Conservation (phyloP, 2,797 vertebrate species). For the Salmo trutta region DNA sequence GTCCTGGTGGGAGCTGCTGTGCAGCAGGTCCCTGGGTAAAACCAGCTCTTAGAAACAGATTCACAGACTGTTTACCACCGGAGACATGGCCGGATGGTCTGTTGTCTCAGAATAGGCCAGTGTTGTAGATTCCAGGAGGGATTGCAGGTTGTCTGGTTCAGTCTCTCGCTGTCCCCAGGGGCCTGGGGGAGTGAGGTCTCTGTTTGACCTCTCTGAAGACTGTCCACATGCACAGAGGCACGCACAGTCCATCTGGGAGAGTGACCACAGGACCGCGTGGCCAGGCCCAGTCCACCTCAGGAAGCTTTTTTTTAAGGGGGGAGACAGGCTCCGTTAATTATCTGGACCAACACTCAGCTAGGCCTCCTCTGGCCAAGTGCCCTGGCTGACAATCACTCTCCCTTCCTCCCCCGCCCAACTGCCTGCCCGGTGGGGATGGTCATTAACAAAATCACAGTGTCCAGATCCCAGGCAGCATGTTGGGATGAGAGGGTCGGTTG, state of each 20-base stretch:
- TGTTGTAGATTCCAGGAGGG: constrained; percentile 43
- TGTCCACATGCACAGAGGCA: constrained; percentile 14
- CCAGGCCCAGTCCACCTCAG: not conserved
- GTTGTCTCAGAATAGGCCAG: constrained; percentile 48
- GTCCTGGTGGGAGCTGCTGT: constrained; percentile 17
- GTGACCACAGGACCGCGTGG: constrained; percentile 29
- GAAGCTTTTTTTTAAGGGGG: not conserved
- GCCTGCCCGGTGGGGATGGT: constrained; percentile 47
- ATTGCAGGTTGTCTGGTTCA: constrained; percentile 46
- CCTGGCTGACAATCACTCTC: constrained; percentile 46
- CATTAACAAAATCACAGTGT: constrained; percentile 64
- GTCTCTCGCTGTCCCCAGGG: constrained; percentile 40
- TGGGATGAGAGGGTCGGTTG: constrained; percentile 44
- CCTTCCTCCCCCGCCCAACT: constrained; percentile 53
- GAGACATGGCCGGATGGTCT: constrained; percentile 27
- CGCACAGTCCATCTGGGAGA: constrained; percentile 7
- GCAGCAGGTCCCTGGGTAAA: constrained; percentile 11
- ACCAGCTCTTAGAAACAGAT: not conserved
- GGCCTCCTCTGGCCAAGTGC: constrained; percentile 44
- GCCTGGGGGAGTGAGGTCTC: constrained; percentile 46
- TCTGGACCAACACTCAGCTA: constrained; percentile 38
- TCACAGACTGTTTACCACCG: not conserved
- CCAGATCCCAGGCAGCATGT: constrained; percentile 62
- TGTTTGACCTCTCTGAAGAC: constrained; percentile 34
- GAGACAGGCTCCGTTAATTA: constrained; percentile 32